phyloP scores from a whole-genome alignment of 2,888 invertebrate species.

The Cantharis rustica region DNA sequence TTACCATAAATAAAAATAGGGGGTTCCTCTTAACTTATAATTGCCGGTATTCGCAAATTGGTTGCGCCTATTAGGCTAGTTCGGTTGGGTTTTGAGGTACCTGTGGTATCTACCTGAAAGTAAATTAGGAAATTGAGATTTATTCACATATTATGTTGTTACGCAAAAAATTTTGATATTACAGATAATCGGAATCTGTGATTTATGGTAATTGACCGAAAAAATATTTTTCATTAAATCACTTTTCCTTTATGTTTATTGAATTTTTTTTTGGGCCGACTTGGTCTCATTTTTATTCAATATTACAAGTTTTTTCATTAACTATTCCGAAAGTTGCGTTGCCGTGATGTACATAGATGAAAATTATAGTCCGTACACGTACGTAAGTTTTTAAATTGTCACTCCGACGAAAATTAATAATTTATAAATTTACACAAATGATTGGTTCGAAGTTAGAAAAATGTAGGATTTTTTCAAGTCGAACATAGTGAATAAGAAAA shows the following conservation, averaged over 20 bases:
- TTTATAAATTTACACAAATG: neutral
- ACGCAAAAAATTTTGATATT: neutral
- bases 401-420: neutral
- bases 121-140: neutral
- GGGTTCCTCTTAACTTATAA: neutral
- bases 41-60: neutral
- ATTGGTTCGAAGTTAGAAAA: neutral
- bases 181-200: neutral
- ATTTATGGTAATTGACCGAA: neutral
- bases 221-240: neutral
- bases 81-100: neutral
- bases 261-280: neutral
- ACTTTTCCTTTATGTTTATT: neutral
- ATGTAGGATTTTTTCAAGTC: neutral
- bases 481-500: neutral
- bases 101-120: neutral
- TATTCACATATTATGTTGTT: neutral
- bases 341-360: neutral
- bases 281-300: neutral
- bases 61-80: neutral
- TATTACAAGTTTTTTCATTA: neutral
- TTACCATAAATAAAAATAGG: neutral
- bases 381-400: neutral
- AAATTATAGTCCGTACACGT: neutral
- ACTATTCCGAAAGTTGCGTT: neutral